Base-by-base conservation (phyloP, 2,888 invertebrate genomes). In the Xanthostigma xanthostigma region DNA sequence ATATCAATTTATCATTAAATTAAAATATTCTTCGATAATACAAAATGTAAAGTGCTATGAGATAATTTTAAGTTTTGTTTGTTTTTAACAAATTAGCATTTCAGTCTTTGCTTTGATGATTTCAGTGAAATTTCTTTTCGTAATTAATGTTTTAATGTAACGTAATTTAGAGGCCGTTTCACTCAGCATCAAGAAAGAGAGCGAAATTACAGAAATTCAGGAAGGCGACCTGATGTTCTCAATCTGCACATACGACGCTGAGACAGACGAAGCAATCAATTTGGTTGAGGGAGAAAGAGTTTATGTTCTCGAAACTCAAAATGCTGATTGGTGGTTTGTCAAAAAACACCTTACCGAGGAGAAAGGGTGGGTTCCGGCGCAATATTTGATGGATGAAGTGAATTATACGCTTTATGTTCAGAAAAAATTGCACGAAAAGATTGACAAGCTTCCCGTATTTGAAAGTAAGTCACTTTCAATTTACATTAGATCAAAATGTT, bases 291-390 rank as follows among this genome's bases (percentile, higher is more conserved):
- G 92, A 53, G 92, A 93, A 71, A 79, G 81, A 57, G 81, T 93
- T 8, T 87, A 86, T 57, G 82, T 93, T 36, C 43, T 67, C 76
- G 86, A 88, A 67, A 84, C 83, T 46, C 83, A 85, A 45, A 88
- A 88, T 64, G 76, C 82, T 46, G 92, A 92, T 62, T 92, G 92
- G 91, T 93, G 92, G 91, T 88, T 85, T 61, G 88, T 93, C 1
- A 81, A 81, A 57, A 93, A 93, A 65, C 82, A 87, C 64, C 71
- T 91, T 33, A 91, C 91, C 0, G 85, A 89, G 63, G 91, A 93
- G 68, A 88, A 85, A 58, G 93, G 93, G 51, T 91, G 89, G 85
- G 91, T 92, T n/a, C 92, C 92, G 12, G 87, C 91, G 0, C 84
- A 87, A 62, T 84, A 88, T 61, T 71, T 93, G 4, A 83, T 90